Evolutionary conservation across 2,888 invertebrate species (phyloP), one percentile per base, ranked within the genome.

Genomic region (Malthinus seriepunctatus): DNA sequence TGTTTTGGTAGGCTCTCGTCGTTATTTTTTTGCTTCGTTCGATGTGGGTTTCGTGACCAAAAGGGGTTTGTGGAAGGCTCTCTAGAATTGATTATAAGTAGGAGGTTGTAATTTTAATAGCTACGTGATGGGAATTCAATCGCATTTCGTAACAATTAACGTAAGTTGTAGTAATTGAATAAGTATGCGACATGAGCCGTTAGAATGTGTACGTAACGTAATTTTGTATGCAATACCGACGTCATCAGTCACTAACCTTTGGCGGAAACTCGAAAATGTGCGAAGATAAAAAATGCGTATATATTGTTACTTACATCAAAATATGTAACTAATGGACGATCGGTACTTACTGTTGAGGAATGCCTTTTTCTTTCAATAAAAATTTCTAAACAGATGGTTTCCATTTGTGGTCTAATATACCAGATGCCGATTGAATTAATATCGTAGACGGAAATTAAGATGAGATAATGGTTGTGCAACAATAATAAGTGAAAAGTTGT

Each of bases 181-280:
- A 51, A 46, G 46, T 51, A 54, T 59, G 50, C 23, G 53, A 51
- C 10, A 39, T 33, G 39, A 50, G 49, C 58, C 58, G 58, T 58
- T 58, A 58, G 58, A 53, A 50, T 54, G 58, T 45, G 58, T 58
- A 58, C 58, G 49, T 48, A 42, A 58, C 49, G 23, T 52, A 34
- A 56, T 62, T 62, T 47, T 50, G 62, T 60, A 56, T 56, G 59
- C 56, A 54, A 11, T 34, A 12, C 23, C 60, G 46, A 54, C 63
- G 55, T 58, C 60, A 58, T 48, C 65, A 62, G 65, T 65, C 65
- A 65, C 56, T 63, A 65, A 65, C 65, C 65, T 62, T 61, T 51
- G 37, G 59, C 56, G 60, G 60, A 60, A 60, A 44, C 31, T n/a
- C 32, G 47, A 33, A 51, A 35, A 56, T 56, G 39, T 23, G 31